These are phyloP conservation scores for Frieseomelitta varia DNA, from an alignment of 1,140 invertebrate species.

Conservation along the genomic window DNA sequence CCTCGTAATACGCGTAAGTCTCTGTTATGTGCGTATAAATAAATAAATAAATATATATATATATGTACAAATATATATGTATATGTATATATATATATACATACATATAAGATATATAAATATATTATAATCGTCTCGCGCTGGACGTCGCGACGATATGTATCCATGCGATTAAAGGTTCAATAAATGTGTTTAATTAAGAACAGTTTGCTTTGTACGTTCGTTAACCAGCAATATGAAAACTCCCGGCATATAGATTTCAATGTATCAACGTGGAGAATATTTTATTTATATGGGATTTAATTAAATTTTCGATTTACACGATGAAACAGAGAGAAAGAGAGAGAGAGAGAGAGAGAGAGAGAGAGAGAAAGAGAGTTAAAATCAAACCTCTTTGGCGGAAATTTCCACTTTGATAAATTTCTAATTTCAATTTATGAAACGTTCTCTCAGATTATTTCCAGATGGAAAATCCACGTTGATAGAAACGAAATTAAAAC, in stretches of 20 bases:
- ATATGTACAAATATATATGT: slow-evolving; percentile 40
- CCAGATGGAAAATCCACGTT: neutral
- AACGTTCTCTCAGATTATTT: neutral
- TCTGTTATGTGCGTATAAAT: slow-evolving; percentile 41
- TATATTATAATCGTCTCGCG: slow-evolving; percentile 63
- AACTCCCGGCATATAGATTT: neutral
- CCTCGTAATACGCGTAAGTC: slow-evolving; percentile 28
- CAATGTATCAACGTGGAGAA: neutral
- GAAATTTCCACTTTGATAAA: neutral
- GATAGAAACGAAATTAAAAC: neutral
- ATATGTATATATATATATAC: slow-evolving; percentile 39
- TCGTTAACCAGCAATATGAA: slow-evolving; percentile 1
- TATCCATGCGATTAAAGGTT: slow-evolving; percentile 58
- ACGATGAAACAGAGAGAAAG: no score
- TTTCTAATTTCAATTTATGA: neutral
- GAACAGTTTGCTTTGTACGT: neutral
- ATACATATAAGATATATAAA: slow-evolving; percentile 43
- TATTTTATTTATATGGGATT: neutral
- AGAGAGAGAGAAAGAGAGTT: no score
- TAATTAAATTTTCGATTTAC: neutral
- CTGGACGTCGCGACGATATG: slow-evolving; percentile 65
- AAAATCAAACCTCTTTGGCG: neutral
- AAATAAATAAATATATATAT: slow-evolving; percentile 36
- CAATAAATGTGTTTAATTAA: slow-evolving; percentile 71
- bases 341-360: no score